Evolutionary conservation across 23 tunicate genomes (phyloP).

Genomic region (Botrylloides violaceus): DNA sequence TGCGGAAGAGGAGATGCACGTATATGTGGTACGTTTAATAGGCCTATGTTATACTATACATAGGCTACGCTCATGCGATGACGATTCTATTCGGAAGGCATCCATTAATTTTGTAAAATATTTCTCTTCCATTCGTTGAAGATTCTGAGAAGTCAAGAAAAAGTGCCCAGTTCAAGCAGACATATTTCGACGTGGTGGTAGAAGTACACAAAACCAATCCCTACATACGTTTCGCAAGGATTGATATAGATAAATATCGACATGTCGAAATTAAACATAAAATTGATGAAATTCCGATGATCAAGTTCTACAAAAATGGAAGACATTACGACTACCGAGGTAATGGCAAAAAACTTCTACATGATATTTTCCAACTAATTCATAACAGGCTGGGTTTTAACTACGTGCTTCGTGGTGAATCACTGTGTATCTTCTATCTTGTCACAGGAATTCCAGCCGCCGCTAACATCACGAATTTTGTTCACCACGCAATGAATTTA

Average conservation of each 20-base stretch:
- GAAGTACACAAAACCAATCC: constrained; percentile 16
- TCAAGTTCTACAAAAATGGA: constrained; percentile 61
- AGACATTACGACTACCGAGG: constrained; percentile 42
- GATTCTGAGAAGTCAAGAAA: background rate
- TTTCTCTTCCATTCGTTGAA: background rate
- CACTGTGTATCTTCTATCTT: too few species aligned
- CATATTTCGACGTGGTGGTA: constrained; percentile 2
- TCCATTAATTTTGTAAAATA: too few species aligned
- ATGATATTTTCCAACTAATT: too few species aligned
- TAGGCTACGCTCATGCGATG: too few species aligned
- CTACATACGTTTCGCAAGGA: constrained; percentile 27
- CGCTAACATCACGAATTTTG: constrained; percentile 29
- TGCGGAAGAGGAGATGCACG: too few species aligned
- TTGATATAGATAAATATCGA: constrained; percentile 23
- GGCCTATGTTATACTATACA: too few species aligned
- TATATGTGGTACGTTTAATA: too few species aligned
- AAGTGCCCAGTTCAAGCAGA: constrained; percentile 1
- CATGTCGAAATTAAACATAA: constrained; percentile 28
- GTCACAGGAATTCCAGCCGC: constrained; percentile 6
- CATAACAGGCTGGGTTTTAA: too few species aligned
- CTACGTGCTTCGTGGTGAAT: too few species aligned
- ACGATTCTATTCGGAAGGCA: too few species aligned
- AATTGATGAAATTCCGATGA: constrained; percentile 27
- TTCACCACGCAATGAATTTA: constrained; percentile 52
- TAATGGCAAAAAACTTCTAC: too few species aligned